Conservation (phyloP, 2,113 vertebrate genomes). For the Pteronura brasiliensis region DNA sequence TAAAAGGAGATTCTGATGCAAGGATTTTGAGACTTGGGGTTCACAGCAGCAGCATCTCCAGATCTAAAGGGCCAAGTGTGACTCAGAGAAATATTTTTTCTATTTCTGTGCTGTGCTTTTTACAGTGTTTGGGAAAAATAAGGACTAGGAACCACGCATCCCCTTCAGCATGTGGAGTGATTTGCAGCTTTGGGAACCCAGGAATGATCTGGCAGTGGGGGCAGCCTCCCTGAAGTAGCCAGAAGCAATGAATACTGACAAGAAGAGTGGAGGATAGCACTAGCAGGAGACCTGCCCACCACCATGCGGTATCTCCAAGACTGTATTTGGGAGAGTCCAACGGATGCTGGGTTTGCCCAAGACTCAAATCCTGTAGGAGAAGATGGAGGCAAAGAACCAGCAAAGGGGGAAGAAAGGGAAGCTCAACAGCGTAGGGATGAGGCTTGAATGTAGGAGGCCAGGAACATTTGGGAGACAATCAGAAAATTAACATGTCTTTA, state of each 20-base stretch:
- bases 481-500: not conserved
- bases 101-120: not conserved
- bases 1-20: not conserved
- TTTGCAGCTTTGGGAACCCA: not conserved
- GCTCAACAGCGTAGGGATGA: not conserved
- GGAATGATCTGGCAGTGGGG: not conserved
- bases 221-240: not conserved
- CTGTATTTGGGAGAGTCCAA: not conserved
- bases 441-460: not conserved
- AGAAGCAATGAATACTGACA: not conserved
- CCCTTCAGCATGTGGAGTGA: not conserved
- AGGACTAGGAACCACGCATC: not conserved
- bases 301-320: not conserved
- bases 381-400: not conserved
- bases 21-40: not conserved
- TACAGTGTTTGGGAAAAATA: not conserved
- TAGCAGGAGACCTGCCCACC: not conserved
- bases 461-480: not conserved
- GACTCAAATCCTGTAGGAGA: not conserved
- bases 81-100: not conserved
- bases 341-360: not conserved
- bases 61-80: not conserved
- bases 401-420: not conserved
- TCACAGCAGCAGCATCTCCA: not conserved
- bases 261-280: not conserved